phyloP scores from a whole-genome alignment of 2,888 invertebrate genomes.

The Steinernema hermaphroditum region DNA sequence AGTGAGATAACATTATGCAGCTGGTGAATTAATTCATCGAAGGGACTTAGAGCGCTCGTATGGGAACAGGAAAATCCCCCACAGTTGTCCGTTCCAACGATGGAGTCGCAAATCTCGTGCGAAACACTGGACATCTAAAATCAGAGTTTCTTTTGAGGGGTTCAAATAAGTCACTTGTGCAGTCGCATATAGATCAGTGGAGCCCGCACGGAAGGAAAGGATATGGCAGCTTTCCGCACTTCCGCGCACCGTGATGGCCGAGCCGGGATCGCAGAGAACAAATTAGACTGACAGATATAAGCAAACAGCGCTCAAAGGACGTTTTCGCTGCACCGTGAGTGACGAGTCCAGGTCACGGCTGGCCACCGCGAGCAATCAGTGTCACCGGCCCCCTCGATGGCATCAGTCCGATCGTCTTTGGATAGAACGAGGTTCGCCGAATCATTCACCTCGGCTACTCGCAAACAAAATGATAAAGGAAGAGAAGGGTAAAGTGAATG shows the following conservation, averaged over 20 bases:
- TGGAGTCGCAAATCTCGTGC: background rate
- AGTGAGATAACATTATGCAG: conserved; percentile 5
- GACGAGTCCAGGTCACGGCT: conserved; percentile 29
- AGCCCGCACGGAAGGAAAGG: no score
- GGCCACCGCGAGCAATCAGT: background rate
- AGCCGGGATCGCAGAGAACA: background rate
- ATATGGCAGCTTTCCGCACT: conserved; percentile 1
- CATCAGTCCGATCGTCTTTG: background rate
- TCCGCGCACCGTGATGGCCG: conserved; percentile 14
- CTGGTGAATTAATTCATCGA: background rate
- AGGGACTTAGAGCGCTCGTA: background rate
- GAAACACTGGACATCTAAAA: conserved; percentile 7
- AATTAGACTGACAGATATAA: conserved; percentile 10
- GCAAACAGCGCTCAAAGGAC: conserved; percentile 28
- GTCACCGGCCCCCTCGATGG: background rate
- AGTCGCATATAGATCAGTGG: background rate
- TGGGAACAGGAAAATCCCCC: background rate
- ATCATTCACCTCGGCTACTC: conserved; percentile 2
- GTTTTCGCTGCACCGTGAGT: conserved; percentile 7
- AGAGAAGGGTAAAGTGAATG: background rate
- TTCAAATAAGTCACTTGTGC: background rate
- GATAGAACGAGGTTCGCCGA: background rate
- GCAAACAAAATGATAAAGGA: conserved; percentile 2
- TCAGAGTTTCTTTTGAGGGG: background rate
- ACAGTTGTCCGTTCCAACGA: background rate